phyloP scores from a whole-genome alignment of 1,140 invertebrate species.

The Thrips palmi region DNA sequence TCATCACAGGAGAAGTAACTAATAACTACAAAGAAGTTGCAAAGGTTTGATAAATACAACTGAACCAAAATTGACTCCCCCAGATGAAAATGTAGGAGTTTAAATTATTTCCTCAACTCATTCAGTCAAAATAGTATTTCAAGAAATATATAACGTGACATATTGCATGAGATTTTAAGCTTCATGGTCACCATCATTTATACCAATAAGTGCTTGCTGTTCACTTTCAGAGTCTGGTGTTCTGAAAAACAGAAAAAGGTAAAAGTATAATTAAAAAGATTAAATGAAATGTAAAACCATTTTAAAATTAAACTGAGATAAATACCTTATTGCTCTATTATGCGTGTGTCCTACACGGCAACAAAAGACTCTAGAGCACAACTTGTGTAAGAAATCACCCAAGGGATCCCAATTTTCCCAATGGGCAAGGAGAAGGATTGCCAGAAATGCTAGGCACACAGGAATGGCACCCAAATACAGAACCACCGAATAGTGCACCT shows the following conservation, averaged over 20 bases:
- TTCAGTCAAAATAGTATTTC: too few relatives aligned
- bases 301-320: slow-evolving; percentile 1
- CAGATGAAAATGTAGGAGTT: too few relatives aligned
- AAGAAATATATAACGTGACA: too few relatives aligned
- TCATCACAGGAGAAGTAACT: too few relatives aligned
- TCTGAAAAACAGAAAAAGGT: slow-evolving; percentile 25
- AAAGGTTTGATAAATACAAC: too few relatives aligned
- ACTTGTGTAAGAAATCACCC: slow-evolving; percentile 37
- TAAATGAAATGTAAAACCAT: slow-evolving; percentile 6
- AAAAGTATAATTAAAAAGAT: slow-evolving; percentile 7
- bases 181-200: slow-evolving; percentile 34
- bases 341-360: slow-evolving; percentile 17
- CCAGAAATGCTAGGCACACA: slow-evolving; percentile 58
- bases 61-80: too few relatives aligned
- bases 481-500: slow-evolving; percentile 46
- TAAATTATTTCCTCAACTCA: too few relatives aligned
- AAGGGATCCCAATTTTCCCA: slow-evolving; percentile 77
- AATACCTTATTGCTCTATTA: neutral
- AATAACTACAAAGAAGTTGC: too few relatives aligned
- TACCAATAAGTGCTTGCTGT: slow-evolving; percentile 51
- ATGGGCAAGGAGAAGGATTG: slow-evolving; percentile 52
- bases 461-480: slow-evolving; percentile 68
- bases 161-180: slow-evolving; percentile 28
- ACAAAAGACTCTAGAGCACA: slow-evolving; percentile 33
- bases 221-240: slow-evolving; percentile 47